Evolutionary conservation across 2,888 invertebrate genomes (phyloP), one percentile per base, ranked within the genome.

Genomic region (Rhopalosiphum nymphaeae): DNA sequence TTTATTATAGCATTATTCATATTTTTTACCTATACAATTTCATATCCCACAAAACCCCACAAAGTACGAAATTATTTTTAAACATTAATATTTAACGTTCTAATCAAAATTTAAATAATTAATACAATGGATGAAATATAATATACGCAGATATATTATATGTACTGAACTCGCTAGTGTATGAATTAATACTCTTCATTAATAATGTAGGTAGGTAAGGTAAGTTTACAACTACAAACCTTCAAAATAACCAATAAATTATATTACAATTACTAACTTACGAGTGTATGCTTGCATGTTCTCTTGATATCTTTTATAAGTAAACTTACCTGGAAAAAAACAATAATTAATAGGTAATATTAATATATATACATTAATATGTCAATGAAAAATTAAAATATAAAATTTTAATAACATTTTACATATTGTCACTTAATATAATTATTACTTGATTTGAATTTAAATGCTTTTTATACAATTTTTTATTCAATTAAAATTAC

Each of bases 1-100:
- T 91, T 91, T 91, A 85, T 46, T 44, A 46, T 86, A 56, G 91
- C n/a, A 36, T 36, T 26, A 36, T 78, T 53, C 26, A 26, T 36
- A 90, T 67, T 46, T 49, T 56, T 56, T 26, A 36, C 26, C 42
- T 78, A 91, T 36, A 53, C 29, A 84, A 84, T 84, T 53, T 36
- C 49, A 11, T 67, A n/a, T 46, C 44, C 26, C 49, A n/a, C 49
- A 36, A 61, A 36, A 26, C 49, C 78, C 53, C n/a, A 21, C 26
- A 49, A 29, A 2, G 53, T 49, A n/a, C n/a, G 1, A 46, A 78
- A 21, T 78, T 9, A 36, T 78, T 78, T 36, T 78, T 7, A 78
- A 42, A 78, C 36, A 78, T 36, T 36, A 9, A 21, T 21, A 78
- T 78, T 78, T 78, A 36, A 36, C 7, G 78, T 36, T 7, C 21